Base-by-base conservation (phyloP, 1,140 invertebrate genomes). In the Drosophila biarmipes region DNA sequence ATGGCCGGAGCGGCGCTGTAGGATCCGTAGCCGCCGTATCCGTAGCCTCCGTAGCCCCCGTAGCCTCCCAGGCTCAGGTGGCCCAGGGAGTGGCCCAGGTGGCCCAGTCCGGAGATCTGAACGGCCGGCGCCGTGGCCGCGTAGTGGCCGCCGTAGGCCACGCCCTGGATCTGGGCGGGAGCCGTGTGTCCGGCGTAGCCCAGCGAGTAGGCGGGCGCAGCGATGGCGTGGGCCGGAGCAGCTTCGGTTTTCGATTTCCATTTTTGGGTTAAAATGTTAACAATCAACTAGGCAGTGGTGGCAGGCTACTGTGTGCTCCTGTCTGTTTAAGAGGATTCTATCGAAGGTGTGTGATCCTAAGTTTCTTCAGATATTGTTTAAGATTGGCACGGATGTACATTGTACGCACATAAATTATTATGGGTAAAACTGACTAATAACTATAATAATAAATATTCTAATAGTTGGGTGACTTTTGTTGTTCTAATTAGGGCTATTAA, bases 51-150 rank as follows among this genome's bases (percentile, higher is more conserved):
- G 38, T 67, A 75, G 27, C 80, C 80, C 2, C 64, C 62, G 40
- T 62, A 74, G 34, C 62, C 68, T 21, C 80, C 75, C 21, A 61
- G 21, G 21, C 64, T 42, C 40, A 42, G 37, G 14, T 27, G n/a
- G 17, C 54, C 11, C 21, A 81, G 15, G 12, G 46, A 49, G 27
- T 57, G 58, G 17, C 52, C 15, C 27, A 80, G 31, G 27, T 43
- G 69, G 21, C 58, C 72, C 34, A 54, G 34, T 51, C 69, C 74
- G 27, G 85, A 56, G 31, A 82, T 51, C 31, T 86, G 82, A 14
- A 92, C 35, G n/a, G 92, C 67, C 2, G 91, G 91, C 0, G 90
- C 78, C 2, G 81, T 76, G 38, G 86, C 91, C 6, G 69, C 74
- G 46, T 91, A 87, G 42, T 85, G 81, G 27, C 78, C 66, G 35